Percentiles rank a stretch among this genome's conserved stretches.
phyloP scores from a whole-genome alignment of 2,888 invertebrate genomes.

The Drosophila tanythrix region DNA sequence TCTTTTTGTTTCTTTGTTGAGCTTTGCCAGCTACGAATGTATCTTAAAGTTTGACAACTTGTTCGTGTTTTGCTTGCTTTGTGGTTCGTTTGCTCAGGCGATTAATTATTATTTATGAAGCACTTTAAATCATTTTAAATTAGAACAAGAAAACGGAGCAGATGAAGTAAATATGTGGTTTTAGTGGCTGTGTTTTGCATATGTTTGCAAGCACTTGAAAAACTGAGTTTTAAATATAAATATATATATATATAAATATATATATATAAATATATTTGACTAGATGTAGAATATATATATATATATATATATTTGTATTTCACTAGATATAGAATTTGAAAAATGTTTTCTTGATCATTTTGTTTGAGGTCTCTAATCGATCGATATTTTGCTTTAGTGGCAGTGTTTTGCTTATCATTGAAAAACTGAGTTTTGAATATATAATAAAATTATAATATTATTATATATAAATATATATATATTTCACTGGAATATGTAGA shows the following conservation, averaged over 20 bases:
- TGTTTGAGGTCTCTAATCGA: too few relatives aligned
- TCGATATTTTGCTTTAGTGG: not conserved
- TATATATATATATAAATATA: not conserved
- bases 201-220: not conserved
- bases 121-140: not conserved
- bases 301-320: not conserved
- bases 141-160: not conserved
- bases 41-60: slow-evolving; percentile 23
- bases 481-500: not conserved
- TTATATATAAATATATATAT: not conserved
- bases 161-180: not conserved
- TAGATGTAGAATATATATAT: not conserved
- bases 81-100: slow-evolving; percentile 8
- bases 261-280: not conserved
- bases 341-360: too few relatives aligned
- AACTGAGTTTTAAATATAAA: not conserved
- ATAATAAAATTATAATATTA: not conserved
- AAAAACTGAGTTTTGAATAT: not conserved
- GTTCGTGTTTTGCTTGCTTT: slow-evolving; percentile 16
- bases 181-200: not conserved
- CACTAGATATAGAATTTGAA: not conserved
- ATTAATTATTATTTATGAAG: not conserved
- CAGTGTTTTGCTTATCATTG: not conserved
- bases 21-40: slow-evolving; percentile 17
- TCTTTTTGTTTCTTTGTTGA: slow-evolving; percentile 2